Evolutionary conservation across 2,113 vertebrate species (phyloP), one percentile per base, ranked within the genome.

Genomic region (Machaerirhynchus nigripectus): DNA sequence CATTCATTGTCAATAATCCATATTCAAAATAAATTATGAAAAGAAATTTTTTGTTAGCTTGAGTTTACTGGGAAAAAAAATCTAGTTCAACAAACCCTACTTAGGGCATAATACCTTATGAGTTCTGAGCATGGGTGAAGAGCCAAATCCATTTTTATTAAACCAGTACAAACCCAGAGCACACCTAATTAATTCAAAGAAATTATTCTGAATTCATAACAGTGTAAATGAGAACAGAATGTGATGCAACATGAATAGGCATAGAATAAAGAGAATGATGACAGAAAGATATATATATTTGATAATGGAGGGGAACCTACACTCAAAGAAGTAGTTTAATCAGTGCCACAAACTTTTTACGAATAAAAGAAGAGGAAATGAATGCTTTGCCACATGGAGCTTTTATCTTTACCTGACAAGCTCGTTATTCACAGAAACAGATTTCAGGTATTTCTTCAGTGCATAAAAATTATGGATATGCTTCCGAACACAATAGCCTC

Each of bases 401-500:
- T 93, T 94, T 91, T 82, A 64, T 85, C 93, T 97, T 98, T 98
- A 99, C 99, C 99, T 99, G 95, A 99, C 93, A 87, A 98, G 86
- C 15, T 98, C 91, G 28, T 99, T 99, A 91, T 98, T 98, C 83
- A 98, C 84, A 69, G 96, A 94, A 90, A 99, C 28, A 39, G 97
- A 98, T 94, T 97, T 96, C 96, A 99, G 92, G 71, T 99, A 99
- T 21, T 93, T 97, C 97, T 99, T 99, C 83, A 98, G 97, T 75
- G 97, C 98, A 82, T 98, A 99, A 97, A 98, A 99, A 98, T 98
- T 98, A 96, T 99, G 99, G 87, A 98, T 94, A 70, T 99, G 98
- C 83, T 98, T 99, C 86, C 99, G 98, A 79, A 98, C 95, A 69
- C 96, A 98, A 97, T 98, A 99, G 64, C 98, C 99, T 96, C 98